Conservation (phyloP, 2,113 vertebrate species). For the Macheiramphus alcinus region DNA sequence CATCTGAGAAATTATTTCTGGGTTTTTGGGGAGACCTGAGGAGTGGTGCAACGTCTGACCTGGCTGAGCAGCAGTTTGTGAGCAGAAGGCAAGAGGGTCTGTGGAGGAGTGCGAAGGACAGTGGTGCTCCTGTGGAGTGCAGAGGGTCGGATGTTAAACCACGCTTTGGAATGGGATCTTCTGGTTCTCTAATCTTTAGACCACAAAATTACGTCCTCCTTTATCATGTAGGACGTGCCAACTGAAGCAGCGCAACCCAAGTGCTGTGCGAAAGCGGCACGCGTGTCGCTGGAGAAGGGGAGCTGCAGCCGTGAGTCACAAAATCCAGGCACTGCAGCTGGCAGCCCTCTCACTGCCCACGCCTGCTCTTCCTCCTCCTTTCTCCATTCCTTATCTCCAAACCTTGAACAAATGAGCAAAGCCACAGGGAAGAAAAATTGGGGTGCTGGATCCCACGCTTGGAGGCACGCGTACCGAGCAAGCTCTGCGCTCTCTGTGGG, state of each 20-base stretch:
- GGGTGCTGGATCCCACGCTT: not conserved
- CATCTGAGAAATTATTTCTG: not conserved
- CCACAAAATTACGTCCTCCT: not conserved
- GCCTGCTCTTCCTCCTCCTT: not conserved
- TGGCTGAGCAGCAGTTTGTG: not conserved
- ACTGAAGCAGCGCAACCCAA: not conserved
- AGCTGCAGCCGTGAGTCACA: not conserved
- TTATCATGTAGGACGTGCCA: rapidly evolving
- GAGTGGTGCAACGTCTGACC: not conserved
- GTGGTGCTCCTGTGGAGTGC: rapidly evolving
- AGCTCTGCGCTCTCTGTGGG: not conserved
- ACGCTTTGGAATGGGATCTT: not conserved
- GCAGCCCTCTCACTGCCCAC: not conserved
- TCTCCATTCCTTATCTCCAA: not conserved
- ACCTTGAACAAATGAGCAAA: not conserved
- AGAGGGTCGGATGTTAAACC: not conserved
- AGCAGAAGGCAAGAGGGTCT: not conserved
- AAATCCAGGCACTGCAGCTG: not conserved
- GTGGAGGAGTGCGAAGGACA: not conserved
- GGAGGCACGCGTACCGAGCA: not conserved
- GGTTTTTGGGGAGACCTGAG: not conserved
- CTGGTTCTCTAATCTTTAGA: not conserved
- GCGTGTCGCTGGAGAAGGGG: not conserved
- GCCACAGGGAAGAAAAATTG: not conserved
- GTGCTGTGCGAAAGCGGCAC: not conserved